A percentile compares a stretch with the other conserved stretches of the same genome.
Conservation (phyloP, 2,113 vertebrate genomes). For the Piprites chloris region DNA sequence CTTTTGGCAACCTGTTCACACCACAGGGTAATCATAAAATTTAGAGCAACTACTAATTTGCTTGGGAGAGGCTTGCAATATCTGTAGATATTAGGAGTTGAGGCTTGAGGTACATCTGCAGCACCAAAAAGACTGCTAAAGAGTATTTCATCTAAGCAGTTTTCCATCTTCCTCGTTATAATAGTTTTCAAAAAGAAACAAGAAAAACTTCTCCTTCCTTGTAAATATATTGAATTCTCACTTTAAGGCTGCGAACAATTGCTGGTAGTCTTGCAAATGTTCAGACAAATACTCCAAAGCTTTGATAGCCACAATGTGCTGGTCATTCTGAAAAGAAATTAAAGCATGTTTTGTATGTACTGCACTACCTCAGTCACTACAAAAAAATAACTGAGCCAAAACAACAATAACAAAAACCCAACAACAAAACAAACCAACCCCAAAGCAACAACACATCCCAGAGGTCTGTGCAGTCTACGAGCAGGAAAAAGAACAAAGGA, state of each 20-base stretch:
- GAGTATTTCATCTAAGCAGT: not conserved
- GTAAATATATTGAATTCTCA: constrained; percentile 56
- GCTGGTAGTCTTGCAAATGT: constrained; percentile 72
- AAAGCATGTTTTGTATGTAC: not conserved
- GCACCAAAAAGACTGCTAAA: not conserved
- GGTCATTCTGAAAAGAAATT: constrained; percentile 76
- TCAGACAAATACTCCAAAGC: constrained; percentile 84
- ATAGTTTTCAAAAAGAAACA: not conserved
- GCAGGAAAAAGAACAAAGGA: constrained; percentile 13
- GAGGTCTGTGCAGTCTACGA: not conserved
- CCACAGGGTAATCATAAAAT: not conserved
- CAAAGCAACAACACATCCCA: not conserved
- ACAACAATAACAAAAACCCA: not conserved
- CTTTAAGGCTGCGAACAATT: constrained; percentile 84
- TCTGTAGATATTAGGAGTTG: not conserved
- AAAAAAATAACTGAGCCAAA: not conserved
- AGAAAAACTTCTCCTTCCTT: not conserved
- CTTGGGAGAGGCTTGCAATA: not conserved
- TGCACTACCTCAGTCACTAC: not conserved
- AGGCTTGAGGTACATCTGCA: not conserved
- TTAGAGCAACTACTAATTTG: not conserved
- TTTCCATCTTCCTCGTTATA: not conserved
- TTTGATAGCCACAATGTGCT: constrained; percentile 79
- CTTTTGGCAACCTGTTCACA: not conserved
- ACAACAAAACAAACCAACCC: not conserved